Evolutionary conservation across 1,140 invertebrate genomes (phyloP).

Genomic region (Cydia pomonella): DNA sequence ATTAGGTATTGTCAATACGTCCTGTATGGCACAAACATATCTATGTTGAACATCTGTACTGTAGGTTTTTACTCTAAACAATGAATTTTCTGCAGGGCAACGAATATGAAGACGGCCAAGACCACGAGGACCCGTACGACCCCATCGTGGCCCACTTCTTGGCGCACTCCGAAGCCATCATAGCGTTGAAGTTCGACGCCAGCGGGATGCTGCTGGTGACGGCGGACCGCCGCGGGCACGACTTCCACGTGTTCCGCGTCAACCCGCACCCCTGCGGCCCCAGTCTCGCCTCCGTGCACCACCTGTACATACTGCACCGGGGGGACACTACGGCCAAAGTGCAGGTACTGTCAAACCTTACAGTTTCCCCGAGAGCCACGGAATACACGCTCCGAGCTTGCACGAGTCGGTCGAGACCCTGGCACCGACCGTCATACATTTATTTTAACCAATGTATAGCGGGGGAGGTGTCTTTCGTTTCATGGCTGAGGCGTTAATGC

Average conservation of each 20-base stretch:
- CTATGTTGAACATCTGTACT: no score
- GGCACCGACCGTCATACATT: background rate
- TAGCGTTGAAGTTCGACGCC: slow-evolving; percentile 94
- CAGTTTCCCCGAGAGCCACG: background rate
- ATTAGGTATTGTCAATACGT: no score
- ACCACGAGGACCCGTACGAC: slow-evolving; percentile 81
- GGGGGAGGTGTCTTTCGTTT: no score
- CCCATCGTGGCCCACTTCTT: slow-evolving; percentile 96
- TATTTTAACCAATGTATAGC: background rate
- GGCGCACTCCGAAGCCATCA: slow-evolving; percentile 95
- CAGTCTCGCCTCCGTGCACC: slow-evolving; percentile 94
- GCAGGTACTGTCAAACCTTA: slow-evolving; percentile 70
- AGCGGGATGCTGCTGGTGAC: slow-evolving; percentile 96
- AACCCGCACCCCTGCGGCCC: slow-evolving; percentile 95
- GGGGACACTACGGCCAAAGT: slow-evolving; percentile 92
- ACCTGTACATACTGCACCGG: slow-evolving; percentile 96
- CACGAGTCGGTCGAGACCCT: no score
- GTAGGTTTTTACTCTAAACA: background rate
- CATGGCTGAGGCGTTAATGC: no score
- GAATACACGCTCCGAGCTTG: no score
- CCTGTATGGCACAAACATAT: no score
- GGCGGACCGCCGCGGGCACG: slow-evolving; percentile 95
- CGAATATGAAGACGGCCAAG: slow-evolving; percentile 81
- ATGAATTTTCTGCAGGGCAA: slow-evolving; percentile 66
- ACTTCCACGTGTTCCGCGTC: slow-evolving; percentile 97